phyloP scores from a whole-genome alignment of 2,113 vertebrate species.

The Microtus oregoni region DNA sequence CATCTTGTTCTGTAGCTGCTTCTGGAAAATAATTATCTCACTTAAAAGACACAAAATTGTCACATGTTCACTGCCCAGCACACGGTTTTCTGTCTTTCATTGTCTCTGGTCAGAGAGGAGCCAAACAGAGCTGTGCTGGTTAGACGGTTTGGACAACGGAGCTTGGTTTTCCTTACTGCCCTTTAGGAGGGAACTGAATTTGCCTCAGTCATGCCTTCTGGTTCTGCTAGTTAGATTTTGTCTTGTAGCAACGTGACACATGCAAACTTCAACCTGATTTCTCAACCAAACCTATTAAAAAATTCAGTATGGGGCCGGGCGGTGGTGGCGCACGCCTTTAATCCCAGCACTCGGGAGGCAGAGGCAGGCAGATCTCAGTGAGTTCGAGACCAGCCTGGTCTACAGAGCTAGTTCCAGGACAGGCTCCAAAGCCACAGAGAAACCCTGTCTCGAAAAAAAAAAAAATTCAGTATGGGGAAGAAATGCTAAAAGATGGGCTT shows the following conservation, averaged over 20 bases:
- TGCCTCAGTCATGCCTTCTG: constrained; percentile 14
- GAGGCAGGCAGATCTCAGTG: too few species aligned
- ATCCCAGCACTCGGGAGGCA: too few species aligned
- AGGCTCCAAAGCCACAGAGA: too few species aligned
- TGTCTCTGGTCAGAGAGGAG: constrained; percentile 42
- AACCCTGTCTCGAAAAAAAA: too few species aligned
- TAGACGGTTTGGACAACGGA: not conserved
- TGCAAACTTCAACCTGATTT: not conserved
- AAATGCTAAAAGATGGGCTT: not conserved
- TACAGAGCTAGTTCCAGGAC: too few species aligned
- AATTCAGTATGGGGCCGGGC: not conserved
- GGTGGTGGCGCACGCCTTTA: too few species aligned
- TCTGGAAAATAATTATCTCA: not conserved
- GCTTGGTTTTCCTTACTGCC: not conserved
- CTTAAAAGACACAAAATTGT: not conserved
- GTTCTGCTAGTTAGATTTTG: not conserved
- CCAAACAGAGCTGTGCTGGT: not conserved
- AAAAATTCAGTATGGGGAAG: not conserved
- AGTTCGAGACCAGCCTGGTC: too few species aligned
- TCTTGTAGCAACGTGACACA: not conserved
- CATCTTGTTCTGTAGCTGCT: constrained; percentile 35
- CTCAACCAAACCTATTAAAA: constrained; percentile 36
- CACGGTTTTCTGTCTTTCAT: not conserved
- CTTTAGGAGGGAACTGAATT: constrained; percentile 2
- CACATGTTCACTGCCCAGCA: not conserved